Evolutionary conservation across 2,888 invertebrate genomes (phyloP), one percentile per base, ranked within the genome.

Genomic region (Hanleya hanleyi): DNA sequence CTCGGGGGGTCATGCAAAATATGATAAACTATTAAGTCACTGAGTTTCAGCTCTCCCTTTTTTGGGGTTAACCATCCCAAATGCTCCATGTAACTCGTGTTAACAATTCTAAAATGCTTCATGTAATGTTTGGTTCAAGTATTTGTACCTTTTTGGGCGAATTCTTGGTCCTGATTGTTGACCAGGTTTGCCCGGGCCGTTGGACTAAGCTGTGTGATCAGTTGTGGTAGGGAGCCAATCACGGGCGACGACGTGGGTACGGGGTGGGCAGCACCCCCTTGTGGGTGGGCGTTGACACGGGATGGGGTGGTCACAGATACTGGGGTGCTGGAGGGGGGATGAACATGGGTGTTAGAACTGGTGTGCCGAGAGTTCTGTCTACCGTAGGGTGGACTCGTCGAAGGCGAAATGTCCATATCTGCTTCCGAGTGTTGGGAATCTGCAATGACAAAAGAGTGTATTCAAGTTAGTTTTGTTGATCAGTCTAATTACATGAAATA

Each of bases 371-470:
- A 51, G 32, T 36, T 38, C 32, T n/a, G 26, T 32, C 49, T 76
- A 51, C 82, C 78, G 73, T 80, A 82, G 0, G 83, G 81, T 22
- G 88, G 87, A 0, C 87, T 96, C 88, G 96, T 96, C 88, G 96
- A 96, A 22, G 96, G 96, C 74, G 97, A 97, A 87, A 97, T 97
- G 88, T 97, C 97, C 97, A 97, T 97, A 88, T 97, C 97, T n/a
- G n/a, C n/a, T n/a, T n/a, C n/a, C n/a, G n/a, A n/a, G n/a, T n/a
- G n/a, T n/a, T n/a, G n/a, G n/a, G n/a, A n/a, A n/a, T n/a, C n/a
- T n/a, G n/a, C n/a, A n/a, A n/a, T n/a, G n/a, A n/a, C n/a, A n/a
- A n/a, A n/a, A n/a, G n/a, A n/a, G n/a, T n/a, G n/a, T n/a, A n/a
- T n/a, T n/a, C n/a, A n/a, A n/a, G n/a, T n/a, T n/a, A n/a, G n/a